Evolutionary conservation across 2,888 invertebrate species (phyloP).

Genomic region (Eristalinus aeneus): DNA sequence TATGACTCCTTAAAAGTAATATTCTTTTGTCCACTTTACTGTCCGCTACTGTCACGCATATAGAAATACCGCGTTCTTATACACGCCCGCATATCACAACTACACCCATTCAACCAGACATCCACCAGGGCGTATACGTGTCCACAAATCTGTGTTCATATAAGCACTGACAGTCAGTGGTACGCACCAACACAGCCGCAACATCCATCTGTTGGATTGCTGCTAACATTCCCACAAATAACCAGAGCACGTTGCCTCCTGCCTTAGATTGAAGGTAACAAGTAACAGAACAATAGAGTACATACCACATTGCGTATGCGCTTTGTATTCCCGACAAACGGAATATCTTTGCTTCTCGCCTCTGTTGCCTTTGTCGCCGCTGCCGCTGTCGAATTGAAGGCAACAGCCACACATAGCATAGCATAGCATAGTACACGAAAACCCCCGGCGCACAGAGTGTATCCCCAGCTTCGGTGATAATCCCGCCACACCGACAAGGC

Average conservation of each 20-base stretch:
- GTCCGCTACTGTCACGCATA: conserved; percentile 26
- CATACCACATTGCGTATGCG: conserved; percentile 62
- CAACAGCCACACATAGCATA: conserved; percentile 11
- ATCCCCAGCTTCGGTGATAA: conserved; percentile 46
- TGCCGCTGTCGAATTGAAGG: background rate
- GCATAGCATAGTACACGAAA: conserved; percentile 7
- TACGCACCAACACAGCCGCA: background rate
- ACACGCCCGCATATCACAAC: conserved; percentile 13
- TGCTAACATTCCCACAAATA: conserved; percentile 28
- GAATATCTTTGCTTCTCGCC: conserved; percentile 10
- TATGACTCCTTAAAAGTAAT: no score
- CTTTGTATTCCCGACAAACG: conserved; percentile 29
- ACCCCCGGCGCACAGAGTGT: conserved; percentile 13
- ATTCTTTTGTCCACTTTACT: background rate
- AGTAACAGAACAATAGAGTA: conserved; percentile 56
- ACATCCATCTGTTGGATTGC: conserved; percentile 65
- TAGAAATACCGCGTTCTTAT: background rate
- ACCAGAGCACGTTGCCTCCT: conserved; percentile 31
- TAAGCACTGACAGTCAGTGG: background rate
- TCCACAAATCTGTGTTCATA: conserved; percentile 35
- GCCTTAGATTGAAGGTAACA: conserved; percentile 44
- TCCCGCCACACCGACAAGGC: conserved; percentile 44
- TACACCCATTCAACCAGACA: conserved; percentile 5
- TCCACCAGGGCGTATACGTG: conserved; percentile 56
- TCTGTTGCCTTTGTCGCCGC: background rate